phyloP scores from a whole-genome alignment of 2,888 invertebrate genomes.

The Cheilosia vernalis region DNA sequence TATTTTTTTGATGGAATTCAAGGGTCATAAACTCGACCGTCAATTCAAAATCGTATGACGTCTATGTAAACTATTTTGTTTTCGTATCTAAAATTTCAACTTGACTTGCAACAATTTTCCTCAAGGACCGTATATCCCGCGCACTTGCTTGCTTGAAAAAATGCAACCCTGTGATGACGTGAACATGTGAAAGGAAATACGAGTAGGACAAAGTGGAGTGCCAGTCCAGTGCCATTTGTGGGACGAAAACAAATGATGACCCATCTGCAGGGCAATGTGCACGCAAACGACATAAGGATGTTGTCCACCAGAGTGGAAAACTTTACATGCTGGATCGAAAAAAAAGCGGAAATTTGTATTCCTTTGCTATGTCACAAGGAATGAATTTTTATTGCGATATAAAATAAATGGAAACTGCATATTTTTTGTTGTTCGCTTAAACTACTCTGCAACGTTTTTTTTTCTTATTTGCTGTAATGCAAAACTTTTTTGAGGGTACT shows the following conservation, averaged over 20 bases:
- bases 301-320: slow-evolving; percentile 37
- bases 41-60: not conserved
- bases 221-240: not conserved
- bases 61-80: too few species aligned
- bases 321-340: slow-evolving; percentile 1
- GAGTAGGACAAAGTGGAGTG: not conserved
- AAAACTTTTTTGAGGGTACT: not conserved
- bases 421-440: not conserved
- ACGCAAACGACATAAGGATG: slow-evolving; percentile 33
- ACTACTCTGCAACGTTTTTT: not conserved
- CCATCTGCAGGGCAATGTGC: slow-evolving; percentile 16
- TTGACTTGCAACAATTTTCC: not conserved
- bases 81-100: too few species aligned
- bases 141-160: slow-evolving; percentile 6
- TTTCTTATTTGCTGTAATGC: not conserved
- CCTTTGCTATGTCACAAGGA: slow-evolving; percentile 37
- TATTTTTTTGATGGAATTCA: not conserved
- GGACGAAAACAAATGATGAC: slow-evolving; percentile 28
- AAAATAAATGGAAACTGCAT: slow-evolving; percentile 22
- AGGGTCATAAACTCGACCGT: not conserved
- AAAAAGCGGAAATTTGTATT: slow-evolving; percentile 30
- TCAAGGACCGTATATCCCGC: not conserved
- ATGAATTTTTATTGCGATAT: slow-evolving; percentile 38
- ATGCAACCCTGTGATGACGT: slow-evolving; percentile 32
- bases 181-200: slow-evolving; percentile 1